Conservation (phyloP, 2,888 invertebrate genomes). For the Parascotia fuliginaria region DNA sequence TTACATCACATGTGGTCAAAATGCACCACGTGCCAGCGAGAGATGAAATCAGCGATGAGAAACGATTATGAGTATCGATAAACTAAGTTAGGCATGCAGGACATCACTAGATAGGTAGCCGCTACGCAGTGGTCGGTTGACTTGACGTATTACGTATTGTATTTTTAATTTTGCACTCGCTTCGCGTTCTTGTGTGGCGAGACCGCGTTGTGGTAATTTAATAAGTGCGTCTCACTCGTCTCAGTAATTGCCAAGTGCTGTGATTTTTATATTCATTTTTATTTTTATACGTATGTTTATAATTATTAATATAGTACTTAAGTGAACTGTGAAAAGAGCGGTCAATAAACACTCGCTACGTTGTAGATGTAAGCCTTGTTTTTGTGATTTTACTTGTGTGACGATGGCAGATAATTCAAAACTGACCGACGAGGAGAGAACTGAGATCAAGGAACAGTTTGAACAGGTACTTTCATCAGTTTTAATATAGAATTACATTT, state of each 20-base stretch:
- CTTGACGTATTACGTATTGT: conserved; percentile 46
- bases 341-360: conserved; percentile 26
- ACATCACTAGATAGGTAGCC: conserved; percentile 13
- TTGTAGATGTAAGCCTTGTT: conserved; percentile 72
- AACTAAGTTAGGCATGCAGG: conserved; percentile 6
- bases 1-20: too few relatives aligned
- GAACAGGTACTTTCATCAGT: conserved; percentile 85
- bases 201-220: conserved; percentile 29
- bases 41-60: too few relatives aligned
- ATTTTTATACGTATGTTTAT: conserved; percentile 50
- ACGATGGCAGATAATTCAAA: conserved; percentile 84
- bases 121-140: conserved; percentile 30
- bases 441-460: conserved; percentile 92
- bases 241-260: conserved; percentile 30
- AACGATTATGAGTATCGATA: too few relatives aligned
- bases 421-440: conserved; percentile 89
- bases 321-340: conserved; percentile 60
- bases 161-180: conserved; percentile 44
- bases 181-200: conserved; percentile 28
- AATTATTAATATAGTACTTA: conserved; percentile 44
- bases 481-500: conserved; percentile 17
- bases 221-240: conserved; percentile 27
- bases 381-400: conserved; percentile 69
- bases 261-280: conserved; percentile 44
- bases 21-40: too few relatives aligned